These are phyloP conservation scores for Aphelenchoides avenae DNA, from an alignment of 1,140 invertebrate genomes.

Conservation along the genomic window DNA sequence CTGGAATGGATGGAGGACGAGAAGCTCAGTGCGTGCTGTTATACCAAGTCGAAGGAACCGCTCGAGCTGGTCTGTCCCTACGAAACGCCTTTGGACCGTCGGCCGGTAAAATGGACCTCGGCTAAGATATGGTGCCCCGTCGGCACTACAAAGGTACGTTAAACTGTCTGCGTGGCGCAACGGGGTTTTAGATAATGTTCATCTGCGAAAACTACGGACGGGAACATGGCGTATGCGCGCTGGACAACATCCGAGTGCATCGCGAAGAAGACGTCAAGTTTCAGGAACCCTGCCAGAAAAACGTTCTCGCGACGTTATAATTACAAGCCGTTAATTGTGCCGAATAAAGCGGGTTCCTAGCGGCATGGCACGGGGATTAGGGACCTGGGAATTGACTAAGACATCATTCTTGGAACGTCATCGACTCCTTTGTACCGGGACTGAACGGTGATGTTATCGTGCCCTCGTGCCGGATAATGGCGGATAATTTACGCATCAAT, in stretches of 20 bases:
- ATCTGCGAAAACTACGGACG: constrained; percentile 49
- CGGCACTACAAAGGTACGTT: constrained; percentile 31
- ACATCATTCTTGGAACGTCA: too few relatives aligned
- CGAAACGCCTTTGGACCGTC: constrained; percentile 20
- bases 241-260: constrained; percentile 48
- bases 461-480: too few relatives aligned
- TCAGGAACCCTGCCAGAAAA: too few relatives aligned
- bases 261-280: too few relatives aligned
- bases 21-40: constrained; percentile 39
- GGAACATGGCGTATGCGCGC: constrained; percentile 33
- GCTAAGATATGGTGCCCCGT: constrained; percentile 36
- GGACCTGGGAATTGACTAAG: too few relatives aligned
- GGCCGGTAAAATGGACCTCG: constrained; percentile 29
- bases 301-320: too few relatives aligned
- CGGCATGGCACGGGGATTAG: too few relatives aligned
- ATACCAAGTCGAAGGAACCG: background rate
- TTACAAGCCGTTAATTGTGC: too few relatives aligned
- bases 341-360: too few relatives aligned
- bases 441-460: too few relatives aligned
- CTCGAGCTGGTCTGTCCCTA: constrained; percentile 32
- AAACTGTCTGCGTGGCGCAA: background rate
- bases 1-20: constrained; percentile 43
- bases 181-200: constrained; percentile 43
- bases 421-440: too few relatives aligned
- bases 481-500: too few relatives aligned